phyloP scores from a whole-genome alignment of 1,140 invertebrate species.

The Drusus annulatus region DNA sequence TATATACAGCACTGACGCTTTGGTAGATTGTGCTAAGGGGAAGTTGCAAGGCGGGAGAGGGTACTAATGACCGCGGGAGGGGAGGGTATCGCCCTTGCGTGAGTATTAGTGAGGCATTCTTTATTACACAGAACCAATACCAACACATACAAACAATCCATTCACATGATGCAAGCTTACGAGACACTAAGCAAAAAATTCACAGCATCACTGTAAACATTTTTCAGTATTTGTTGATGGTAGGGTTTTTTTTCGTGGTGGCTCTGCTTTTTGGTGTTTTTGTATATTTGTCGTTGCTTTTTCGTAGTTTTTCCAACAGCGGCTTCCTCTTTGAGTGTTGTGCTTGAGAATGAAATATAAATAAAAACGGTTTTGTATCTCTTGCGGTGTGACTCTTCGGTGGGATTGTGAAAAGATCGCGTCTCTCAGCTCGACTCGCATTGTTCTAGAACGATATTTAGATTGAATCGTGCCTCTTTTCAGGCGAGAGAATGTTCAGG shows the following conservation, averaged over 20 bases:
- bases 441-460: too few species aligned
- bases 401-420: slow-evolving; percentile 13
- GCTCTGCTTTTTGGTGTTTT: not conserved
- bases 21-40: slow-evolving; percentile 48
- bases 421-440: slow-evolving; percentile 6
- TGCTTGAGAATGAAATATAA: slow-evolving; percentile 38
- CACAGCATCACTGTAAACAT: not conserved
- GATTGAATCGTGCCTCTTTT: too few species aligned
- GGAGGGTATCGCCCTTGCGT: slow-evolving; percentile 24
- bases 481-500: too few species aligned
- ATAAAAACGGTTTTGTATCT: slow-evolving; percentile 25
- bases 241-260: not conserved
- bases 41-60: slow-evolving; percentile 27
- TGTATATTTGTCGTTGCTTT: slow-evolving; percentile 15
- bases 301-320: slow-evolving; percentile 34
- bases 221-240: not conserved
- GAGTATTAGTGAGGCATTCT: slow-evolving; percentile 41
- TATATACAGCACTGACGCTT: slow-evolving; percentile 36
- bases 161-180: slow-evolving; percentile 7
- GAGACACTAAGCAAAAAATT: not conserved
- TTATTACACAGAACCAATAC: slow-evolving; percentile 16
- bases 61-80: slow-evolving; percentile 60
- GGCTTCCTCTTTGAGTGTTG: slow-evolving; percentile 31
- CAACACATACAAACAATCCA: not conserved
- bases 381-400: not conserved